Percentiles rank a stretch among this genome's conserved stretches.
These are phyloP conservation scores for Lysandra bellargus DNA, from an alignment of 2,888 invertebrate species.

Conservation along the genomic window DNA sequence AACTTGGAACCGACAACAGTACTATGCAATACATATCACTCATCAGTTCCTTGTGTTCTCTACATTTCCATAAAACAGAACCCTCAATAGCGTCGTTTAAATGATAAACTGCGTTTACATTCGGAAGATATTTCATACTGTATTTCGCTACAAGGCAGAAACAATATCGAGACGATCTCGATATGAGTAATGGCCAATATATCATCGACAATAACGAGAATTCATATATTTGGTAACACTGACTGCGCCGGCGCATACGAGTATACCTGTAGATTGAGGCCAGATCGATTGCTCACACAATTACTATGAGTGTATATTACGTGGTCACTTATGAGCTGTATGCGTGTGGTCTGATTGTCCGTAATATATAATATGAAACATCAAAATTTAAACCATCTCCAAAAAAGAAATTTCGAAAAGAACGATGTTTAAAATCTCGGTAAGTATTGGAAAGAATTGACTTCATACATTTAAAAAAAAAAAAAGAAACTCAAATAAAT, in stretches of 20 bases:
- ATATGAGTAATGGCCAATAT: not conserved
- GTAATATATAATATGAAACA: not conserved
- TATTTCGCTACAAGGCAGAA: not conserved
- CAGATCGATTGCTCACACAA: conserved; percentile 3
- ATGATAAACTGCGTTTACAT: not conserved
- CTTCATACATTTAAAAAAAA: not conserved
- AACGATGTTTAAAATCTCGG: not conserved
- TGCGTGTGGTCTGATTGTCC: conserved; percentile 3
- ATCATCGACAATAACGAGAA: not conserved
- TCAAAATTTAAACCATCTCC: not conserved
- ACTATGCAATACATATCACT: too few relatives aligned
- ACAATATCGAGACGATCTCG: conserved; percentile 24
- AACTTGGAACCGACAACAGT: not conserved
- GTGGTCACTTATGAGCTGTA: not conserved
- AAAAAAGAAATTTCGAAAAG: not conserved
- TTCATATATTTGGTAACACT: conserved; percentile 21
- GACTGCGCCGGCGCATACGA: conserved; percentile 8
- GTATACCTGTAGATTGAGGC: conserved; percentile 15
- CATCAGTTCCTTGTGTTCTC: not conserved
- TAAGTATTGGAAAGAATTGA: not conserved
- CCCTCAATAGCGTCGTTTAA: not conserved
- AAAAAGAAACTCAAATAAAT: not conserved
- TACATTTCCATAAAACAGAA: not conserved
- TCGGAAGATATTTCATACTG: not conserved
- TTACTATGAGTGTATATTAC: not conserved